Base-by-base conservation (phyloP, 2,113 vertebrate genomes). In the Pheucticus melanocephalus region DNA sequence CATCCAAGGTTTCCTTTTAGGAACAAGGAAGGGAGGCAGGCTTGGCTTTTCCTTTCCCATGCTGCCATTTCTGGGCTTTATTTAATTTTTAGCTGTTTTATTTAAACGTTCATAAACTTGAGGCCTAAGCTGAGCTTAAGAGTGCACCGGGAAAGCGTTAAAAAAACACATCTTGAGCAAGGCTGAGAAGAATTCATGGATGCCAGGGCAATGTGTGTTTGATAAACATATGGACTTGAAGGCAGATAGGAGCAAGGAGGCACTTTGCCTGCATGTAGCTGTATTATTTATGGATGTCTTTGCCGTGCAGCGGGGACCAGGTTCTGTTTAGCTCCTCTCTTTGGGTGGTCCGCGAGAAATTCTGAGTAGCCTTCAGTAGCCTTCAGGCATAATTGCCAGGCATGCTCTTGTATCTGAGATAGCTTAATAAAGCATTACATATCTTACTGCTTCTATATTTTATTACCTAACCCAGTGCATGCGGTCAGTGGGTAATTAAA, bases 401-500 rank as follows among this genome's bases (percentile, higher is more conserved):
- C 97, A 98, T 98, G 98, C 98, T 95, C 98, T 98, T 98, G 98
- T 99, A 99, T 98, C 98, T 98, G 98, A 98, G 98, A 98, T 98
- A 98, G 98, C 98, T 99, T 99, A 99, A 99, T 99, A 99, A 99
- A 99, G 98, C 98, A 99, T 99, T 98, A 98, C 98, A 98, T 98
- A 99, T 99, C 99, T 99, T 98, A 98, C 98, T 97, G 98, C 98
- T 98, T 98, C 98, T 98, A 98, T 99, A 98, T 99, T 99, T 99
- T 99, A 98, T 98, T 97, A 98, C 98, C 98, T 98, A 98, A 98
- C 97, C 97, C 98, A 98, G 98, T 98, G 98, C 99, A 99, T 99
- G 99, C 99, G 99, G 98, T 98, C 98, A 98, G 96, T 80, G 97
- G 98, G 98, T 99, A 99, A 99, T 99, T 98, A 98, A 98, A 98